Percentiles rank a stretch among this genome's conserved stretches.
These are phyloP conservation scores for Ammodytes dubius DNA, from an alignment of 2,113 vertebrate species.

Conservation along the genomic window DNA sequence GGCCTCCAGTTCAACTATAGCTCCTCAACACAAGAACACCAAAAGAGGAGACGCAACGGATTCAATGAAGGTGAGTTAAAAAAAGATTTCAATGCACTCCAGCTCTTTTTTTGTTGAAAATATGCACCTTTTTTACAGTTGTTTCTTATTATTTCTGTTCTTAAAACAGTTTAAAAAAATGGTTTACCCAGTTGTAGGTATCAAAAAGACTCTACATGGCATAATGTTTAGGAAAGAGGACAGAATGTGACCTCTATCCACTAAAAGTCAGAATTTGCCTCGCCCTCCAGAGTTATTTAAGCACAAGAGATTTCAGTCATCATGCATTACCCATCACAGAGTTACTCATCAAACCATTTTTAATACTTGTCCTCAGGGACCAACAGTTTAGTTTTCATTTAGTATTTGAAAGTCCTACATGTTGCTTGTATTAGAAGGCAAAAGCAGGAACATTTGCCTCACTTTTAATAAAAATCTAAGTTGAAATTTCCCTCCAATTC, in stretches of 20 bases:
- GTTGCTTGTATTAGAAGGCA: neutral
- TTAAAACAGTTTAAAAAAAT: neutral
- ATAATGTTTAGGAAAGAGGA: constrained; percentile 37
- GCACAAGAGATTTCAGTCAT: constrained; percentile 40
- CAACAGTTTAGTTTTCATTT: neutral
- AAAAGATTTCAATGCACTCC: neutral
- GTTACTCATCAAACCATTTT: neutral
- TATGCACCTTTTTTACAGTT: neutral
- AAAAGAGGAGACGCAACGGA: constrained; percentile 32
- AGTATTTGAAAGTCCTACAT: neutral
- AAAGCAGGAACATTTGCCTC: neutral
- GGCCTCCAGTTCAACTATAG: constrained; percentile 34
- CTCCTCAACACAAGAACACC: constrained; percentile 7
- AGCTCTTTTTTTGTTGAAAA: neutral
- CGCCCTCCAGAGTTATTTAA: constrained; percentile 58
- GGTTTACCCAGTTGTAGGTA: constrained; percentile 1
- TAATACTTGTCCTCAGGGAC: neutral
- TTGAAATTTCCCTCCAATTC: neutral
- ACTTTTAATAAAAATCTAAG: neutral
- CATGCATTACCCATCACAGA: constrained; percentile 36
- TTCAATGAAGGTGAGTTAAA: constrained; percentile 62
- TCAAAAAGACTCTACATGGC: constrained; percentile 19
- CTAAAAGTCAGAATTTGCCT: constrained; percentile 43
- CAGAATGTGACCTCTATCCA: constrained; percentile 55
- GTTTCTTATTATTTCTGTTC: neutral